Base-by-base conservation (phyloP, 2,888 invertebrate species). In the Xanthia togata region DNA sequence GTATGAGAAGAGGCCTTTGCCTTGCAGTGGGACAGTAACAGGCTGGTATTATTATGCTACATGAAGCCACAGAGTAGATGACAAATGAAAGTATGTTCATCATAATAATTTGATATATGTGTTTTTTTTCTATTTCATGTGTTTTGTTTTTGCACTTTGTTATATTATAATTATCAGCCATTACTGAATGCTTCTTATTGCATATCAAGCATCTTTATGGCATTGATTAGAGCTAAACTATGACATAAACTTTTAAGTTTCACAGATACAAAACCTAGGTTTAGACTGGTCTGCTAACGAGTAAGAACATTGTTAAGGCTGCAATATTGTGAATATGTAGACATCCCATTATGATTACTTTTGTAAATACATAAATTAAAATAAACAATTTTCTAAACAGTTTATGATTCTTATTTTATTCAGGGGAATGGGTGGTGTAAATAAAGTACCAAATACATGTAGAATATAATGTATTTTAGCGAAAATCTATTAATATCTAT, bases 391-490 rank as follows among this genome's bases (percentile, higher is more conserved):
- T 65, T 81, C 2, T 59, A n/a, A 71, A 68, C 38, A 17, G 11
- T 44, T 62, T 9, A 14, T 53, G 17, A 4, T 44, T 60, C 8
- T 73, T 26, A n/a, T 38, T 60, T 62, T 14, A 35, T 65, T 12
- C 14, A 38, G 35, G 20, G 50, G 8, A 14, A 17, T 41, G 3
- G 4, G 31, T 41, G 4, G 4, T 26, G 20, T 31, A 41, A 85
- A 85, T 89, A 75, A 87, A 84, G 82, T 57, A 85, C 23, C 59
- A 68, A 60, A 77, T 88, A 88, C 91, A 89, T 88, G 89, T 91
- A 89, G 91, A 89, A 87, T 90, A 89, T 89, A 88, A 89, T 91
- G 88, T 90, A 91, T 92, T 92, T 91, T 87, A 93, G 93, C 92
- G 88, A 91, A 89, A 91, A 91, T 90, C 90, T 92, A 92, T 88